Conservation (phyloP, 2,797 vertebrate species). For the Cebuella pygmaea region DNA sequence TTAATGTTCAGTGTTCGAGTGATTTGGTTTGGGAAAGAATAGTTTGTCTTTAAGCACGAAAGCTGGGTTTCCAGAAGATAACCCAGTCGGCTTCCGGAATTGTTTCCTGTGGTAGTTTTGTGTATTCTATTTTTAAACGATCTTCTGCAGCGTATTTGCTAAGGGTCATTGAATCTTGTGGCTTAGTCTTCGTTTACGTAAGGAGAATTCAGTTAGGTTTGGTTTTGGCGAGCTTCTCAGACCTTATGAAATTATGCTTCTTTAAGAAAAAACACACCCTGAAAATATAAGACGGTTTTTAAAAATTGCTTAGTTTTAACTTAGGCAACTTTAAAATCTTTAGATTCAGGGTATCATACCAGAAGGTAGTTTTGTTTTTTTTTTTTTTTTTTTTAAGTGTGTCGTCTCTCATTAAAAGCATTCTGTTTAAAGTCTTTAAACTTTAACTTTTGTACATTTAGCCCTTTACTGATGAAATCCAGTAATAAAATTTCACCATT, state of each 20-base stretch:
- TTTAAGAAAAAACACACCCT: not conserved
- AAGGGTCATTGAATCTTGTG: not conserved
- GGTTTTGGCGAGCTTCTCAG: not conserved
- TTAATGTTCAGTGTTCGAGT: not conserved
- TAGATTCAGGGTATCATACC: not conserved
- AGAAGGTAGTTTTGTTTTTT: not conserved
- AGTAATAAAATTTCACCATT: not conserved
- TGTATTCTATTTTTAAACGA: conserved; percentile 63
- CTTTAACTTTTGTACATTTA: conserved; percentile 3
- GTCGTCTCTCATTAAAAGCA: not conserved
- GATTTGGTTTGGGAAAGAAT: not conserved
- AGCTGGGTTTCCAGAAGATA: not conserved
- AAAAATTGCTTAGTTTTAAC: not conserved
- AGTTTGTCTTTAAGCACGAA: not conserved
- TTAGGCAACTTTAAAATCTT: not conserved
- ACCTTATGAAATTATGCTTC: not conserved
- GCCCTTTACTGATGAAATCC: not conserved
- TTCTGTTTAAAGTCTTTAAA: not conserved
- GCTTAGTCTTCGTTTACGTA: not conserved
- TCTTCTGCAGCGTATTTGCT: not conserved
- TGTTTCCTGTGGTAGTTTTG: conserved; percentile 16
- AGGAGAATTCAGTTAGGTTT: not conserved
- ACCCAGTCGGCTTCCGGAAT: conserved; percentile 58
- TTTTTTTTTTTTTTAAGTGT: not conserved
- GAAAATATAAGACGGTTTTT: not conserved